phyloP scores from a whole-genome alignment of 1,140 invertebrate genomes.

The Amphibalanus amphitrite region DNA sequence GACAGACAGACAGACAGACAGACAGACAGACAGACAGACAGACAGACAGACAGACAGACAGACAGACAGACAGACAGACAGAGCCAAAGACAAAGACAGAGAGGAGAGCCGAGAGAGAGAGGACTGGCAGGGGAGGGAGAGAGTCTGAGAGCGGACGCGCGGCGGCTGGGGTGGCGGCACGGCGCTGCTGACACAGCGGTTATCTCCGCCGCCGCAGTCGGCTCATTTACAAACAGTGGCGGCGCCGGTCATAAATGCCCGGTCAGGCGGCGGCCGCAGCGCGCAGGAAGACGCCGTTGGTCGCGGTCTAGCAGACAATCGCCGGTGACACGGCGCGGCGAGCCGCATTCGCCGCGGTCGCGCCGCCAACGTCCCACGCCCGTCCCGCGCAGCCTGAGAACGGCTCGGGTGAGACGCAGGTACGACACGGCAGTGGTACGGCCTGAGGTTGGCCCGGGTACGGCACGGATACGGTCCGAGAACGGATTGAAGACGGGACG shows the following conservation, averaged over 20 bases:
- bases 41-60: too few species aligned
- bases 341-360: neutral
- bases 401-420: too few species aligned
- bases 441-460: too few species aligned
- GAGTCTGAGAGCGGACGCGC: neutral
- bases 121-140: neutral
- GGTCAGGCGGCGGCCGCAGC: neutral
- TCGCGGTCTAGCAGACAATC: neutral
- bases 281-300: neutral
- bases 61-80: too few species aligned
- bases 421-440: too few species aligned
- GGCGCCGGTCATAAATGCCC: neutral
- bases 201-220: neutral
- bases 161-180: neutral
- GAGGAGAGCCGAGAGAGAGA: neutral
- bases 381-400: too few species aligned
- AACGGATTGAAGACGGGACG: too few species aligned
- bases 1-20: too few species aligned
- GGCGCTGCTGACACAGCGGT: neutral
- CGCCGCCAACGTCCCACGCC: neutral
- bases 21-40: too few species aligned
- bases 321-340: too few species aligned
- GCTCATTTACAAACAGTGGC: neutral
- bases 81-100: neutral
- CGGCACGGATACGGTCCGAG: too few species aligned